Base-by-base conservation (phyloP, 2,113 vertebrate genomes). In the Saguinus imperator region DNA sequence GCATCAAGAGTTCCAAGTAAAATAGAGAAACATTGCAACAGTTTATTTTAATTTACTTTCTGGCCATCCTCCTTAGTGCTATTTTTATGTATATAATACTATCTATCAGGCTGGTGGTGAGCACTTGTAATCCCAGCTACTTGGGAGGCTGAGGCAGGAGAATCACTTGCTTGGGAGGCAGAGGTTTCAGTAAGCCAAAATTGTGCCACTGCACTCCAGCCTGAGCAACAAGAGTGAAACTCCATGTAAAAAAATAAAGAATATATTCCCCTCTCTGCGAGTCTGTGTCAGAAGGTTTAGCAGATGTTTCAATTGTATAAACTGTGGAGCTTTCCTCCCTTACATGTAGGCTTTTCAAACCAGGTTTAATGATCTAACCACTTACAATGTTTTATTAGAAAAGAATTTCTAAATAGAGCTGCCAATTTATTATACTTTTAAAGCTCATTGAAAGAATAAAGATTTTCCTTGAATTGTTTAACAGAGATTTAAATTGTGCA, bases 331-430 rank as follows among this genome's bases (percentile, higher is more conserved):
- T 82, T 87, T 96, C 92, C 86, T 87, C 4, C 20, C 25, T 25
- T 35, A 1, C 72, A n/a, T 61, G 21, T 73, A 88, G 35, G 6
- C 58, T 96, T 97, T 89, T 77, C 52, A 89, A 96, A 82, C 1
- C 1, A 66, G 40, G 14, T 91, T 97, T 96, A 94, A 97, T 94
- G 52, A 90, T 20, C n/a, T n/a, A 89, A 85, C 11, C 57, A 48
- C n/a, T 93, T 89, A 64, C 43, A 96, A 66, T 0, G 66, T 89
- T 97, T 96, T 79, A 91, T 96, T 94, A 66, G 94, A 96, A 96
- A 85, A 0, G 0, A 27, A 66, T 97, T 96, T 97, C 68, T 45
- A 96, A 91, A 83, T 35, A 94, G 37, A 92, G 16, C 5, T 81
- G 21, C 66, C 43, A 93, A 85, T 80, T 91, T 84, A 66, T 95